Evolutionary conservation across 2,113 vertebrate species (phyloP).

Genomic region (Pangasianodon hypophthalmus): DNA sequence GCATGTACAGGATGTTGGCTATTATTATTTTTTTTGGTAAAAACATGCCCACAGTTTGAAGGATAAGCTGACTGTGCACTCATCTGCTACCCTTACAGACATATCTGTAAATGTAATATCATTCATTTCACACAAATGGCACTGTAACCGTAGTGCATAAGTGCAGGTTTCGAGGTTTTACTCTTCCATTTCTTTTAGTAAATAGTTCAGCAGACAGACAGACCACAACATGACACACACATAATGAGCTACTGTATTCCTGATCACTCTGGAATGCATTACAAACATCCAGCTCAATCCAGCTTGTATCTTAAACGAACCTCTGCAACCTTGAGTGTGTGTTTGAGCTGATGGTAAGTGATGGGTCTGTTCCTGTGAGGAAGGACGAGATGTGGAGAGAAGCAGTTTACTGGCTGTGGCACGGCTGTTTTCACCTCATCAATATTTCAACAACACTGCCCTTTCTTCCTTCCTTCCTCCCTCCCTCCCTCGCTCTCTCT

Average conservation of each 20-base stretch:
- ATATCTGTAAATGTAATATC: background rate
- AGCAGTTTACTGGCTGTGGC: conserved; percentile 48
- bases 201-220: background rate
- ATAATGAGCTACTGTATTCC: background rate
- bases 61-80: background rate
- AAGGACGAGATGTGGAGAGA: conserved; percentile 15
- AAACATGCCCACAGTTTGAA: background rate
- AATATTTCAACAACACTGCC: conserved; percentile 61
- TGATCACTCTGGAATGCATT: background rate
- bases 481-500: conserved; percentile 30
- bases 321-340: background rate
- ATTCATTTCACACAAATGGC: background rate
- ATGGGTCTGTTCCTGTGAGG: conserved; percentile 22
- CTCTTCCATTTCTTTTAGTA: no score
- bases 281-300: background rate
- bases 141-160: no score
- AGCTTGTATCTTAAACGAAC: background rate
- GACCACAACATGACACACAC: background rate
- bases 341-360: background rate
- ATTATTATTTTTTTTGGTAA: background rate
- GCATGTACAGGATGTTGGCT: no score
- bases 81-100: background rate
- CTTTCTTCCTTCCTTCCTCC: conserved; percentile 12
- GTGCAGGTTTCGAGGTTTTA: no score
- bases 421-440: conserved; percentile 63